Evolutionary conservation across 2,797 vertebrate genomes (phyloP), one percentile per base, ranked within the genome.

Genomic region (Sus cebifrons): DNA sequence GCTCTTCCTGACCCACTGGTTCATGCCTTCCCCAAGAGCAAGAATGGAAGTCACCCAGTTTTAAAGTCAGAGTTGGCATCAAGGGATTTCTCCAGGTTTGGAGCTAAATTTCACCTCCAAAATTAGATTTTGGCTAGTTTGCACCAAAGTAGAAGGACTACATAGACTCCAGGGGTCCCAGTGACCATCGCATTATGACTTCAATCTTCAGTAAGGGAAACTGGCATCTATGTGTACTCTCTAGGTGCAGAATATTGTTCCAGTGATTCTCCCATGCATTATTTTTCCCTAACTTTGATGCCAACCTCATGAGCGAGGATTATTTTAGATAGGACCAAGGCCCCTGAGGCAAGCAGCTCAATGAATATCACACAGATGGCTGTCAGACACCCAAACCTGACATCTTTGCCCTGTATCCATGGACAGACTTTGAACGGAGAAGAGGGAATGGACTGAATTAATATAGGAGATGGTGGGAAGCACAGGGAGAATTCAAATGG

Each of bases 71-170:
- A 2, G 2, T 89, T 75, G 77, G 32, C 15, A 87, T 93, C 49
- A 9, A 67, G 74, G 27, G 23, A 25, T 67, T 91, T 91, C 58
- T 93, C 12, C 4, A 71, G 49, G 0, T 15, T 94, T 97, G 9
- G 40, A 87, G 81, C 11, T 87, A 75, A 82, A 89, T 86, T 71
- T 91, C 12, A 77, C 68, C n/a, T 65, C 23, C 25, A 32, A 71
- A 92, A 79, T 67, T 77, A 84, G 27, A 87, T 60, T 79, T n/a
- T 97, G 15, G n/a, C 67, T 78, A 77, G 40, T 88, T 93, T 73
- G 15, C 12, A 68, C 29, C 44, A 40, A 36, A 70, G 25, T 29
- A 14, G 67, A 87, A 65, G 36, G 32, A 1, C 13, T 62, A 6
- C 7, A 4, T 23, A 29, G 36, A 68, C 49, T 27, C 40, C 20